Conservation (phyloP, 2,888 invertebrate genomes). For the Phyllotreta cruciferae region DNA sequence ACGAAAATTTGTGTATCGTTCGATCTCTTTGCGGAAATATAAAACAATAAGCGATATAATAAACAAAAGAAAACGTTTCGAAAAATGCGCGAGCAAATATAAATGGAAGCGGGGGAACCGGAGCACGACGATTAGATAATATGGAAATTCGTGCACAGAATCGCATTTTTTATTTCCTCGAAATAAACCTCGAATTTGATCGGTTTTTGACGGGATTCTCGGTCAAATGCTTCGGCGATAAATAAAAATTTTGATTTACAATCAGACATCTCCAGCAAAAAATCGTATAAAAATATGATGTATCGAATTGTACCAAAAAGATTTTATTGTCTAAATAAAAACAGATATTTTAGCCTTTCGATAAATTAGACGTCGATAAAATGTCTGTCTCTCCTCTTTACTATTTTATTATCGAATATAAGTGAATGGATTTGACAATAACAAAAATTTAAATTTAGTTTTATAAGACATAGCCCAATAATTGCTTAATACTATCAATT, state of each 20-base stretch:
- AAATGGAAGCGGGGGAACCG: constrained; percentile 31
- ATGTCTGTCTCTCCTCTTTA: background rate
- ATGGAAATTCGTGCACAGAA: constrained; percentile 28
- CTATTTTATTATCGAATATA: background rate
- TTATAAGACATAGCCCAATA: constrained; percentile 15
- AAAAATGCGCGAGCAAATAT: constrained; percentile 29
- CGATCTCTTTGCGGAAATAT: constrained; percentile 25
- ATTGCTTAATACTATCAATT: too few species aligned
- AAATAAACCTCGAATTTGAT: background rate
- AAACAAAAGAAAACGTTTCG: constrained; percentile 29
- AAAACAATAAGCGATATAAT: constrained; percentile 26
- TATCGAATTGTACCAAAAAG: too few species aligned
- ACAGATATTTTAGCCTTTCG: background rate
- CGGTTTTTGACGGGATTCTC: constrained; percentile 4
- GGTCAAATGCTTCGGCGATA: background rate
- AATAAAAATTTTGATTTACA: background rate
- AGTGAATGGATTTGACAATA: constrained; percentile 2
- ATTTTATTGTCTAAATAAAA: too few species aligned
- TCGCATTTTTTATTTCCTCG: constrained; percentile 4
- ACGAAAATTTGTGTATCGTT: constrained; percentile 14
- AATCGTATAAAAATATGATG: too few species aligned
- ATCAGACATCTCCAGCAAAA: too few species aligned
- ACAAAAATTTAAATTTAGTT: too few species aligned
- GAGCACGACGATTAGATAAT: constrained; percentile 35
- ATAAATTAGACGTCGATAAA: background rate